Conservation (phyloP, 2,113 vertebrate genomes). For the Otocyon megalotis region DNA sequence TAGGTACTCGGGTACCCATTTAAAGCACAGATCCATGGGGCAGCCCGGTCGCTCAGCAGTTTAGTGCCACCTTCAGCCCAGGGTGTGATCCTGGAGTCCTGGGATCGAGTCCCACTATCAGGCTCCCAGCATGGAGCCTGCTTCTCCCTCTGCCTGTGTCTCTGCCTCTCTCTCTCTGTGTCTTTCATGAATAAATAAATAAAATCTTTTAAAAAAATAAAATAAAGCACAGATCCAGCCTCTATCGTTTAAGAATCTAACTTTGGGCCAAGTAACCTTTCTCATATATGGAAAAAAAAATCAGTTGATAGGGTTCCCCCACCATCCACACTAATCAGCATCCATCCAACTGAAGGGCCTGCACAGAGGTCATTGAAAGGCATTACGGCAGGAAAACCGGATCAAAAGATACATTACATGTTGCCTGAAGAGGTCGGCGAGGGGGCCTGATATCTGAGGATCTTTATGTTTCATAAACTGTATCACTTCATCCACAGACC, state of each 20-base stretch:
- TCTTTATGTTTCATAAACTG: constrained; percentile 95
- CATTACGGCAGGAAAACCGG: constrained; percentile 66
- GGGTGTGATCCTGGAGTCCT: too few species aligned
- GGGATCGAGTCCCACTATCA: too few species aligned
- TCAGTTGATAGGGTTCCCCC: constrained; percentile 43
- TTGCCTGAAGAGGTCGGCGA: constrained; percentile 96
- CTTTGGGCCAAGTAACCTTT: constrained; percentile 31
- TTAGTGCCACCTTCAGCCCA: too few species aligned
- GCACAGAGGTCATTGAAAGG: constrained; percentile 59
- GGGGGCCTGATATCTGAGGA: constrained; percentile 93
- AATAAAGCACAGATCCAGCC: constrained; percentile 52
- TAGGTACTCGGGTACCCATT: constrained; percentile 26
- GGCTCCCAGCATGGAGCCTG: too few species aligned
- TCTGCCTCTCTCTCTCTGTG: too few species aligned
- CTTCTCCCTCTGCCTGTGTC: too few species aligned
- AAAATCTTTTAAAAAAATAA: too few species aligned
- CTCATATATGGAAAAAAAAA: constrained; percentile 59
- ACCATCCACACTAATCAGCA: constrained; percentile 56
- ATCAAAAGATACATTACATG: constrained; percentile 90
- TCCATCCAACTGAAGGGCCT: constrained; percentile 56
- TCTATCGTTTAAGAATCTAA: constrained; percentile 37
- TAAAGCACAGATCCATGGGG: constrained; percentile 51
- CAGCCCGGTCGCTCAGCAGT: too few species aligned
- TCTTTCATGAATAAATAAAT: too few species aligned
- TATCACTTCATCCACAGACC: constrained; percentile 98